These are phyloP conservation scores for Fistularia commersonii DNA, from an alignment of 2,797 vertebrate genomes.

Conservation along the genomic window DNA sequence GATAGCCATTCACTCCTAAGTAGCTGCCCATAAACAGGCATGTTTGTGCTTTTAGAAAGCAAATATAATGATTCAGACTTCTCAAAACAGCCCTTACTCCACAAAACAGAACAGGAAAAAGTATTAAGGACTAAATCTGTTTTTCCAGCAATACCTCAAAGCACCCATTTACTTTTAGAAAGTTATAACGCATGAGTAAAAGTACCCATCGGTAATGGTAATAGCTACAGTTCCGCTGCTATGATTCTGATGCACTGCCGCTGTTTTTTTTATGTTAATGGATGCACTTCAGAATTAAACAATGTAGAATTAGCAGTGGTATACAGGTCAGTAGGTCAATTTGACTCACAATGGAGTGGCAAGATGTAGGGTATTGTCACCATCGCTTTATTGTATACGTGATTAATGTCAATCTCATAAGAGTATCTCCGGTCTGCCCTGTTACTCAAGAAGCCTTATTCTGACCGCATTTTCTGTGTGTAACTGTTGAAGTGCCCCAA, in stretches of 20 bases:
- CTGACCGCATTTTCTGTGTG: slow-evolving; percentile 1
- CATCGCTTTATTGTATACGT: slow-evolving; percentile 13
- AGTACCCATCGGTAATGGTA: not conserved
- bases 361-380: slow-evolving; percentile 41
- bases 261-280: slow-evolving; percentile 14
- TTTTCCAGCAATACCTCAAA: not conserved
- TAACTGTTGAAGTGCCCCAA: slow-evolving; percentile 6
- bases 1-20: slow-evolving; percentile 43
- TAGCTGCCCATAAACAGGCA: slow-evolving; percentile 3
- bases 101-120: not conserved
- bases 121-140: not conserved
- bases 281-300: slow-evolving; percentile 30
- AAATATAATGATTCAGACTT: not conserved
- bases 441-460: slow-evolving; percentile 16
- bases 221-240: too few species aligned
- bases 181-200: not conserved
- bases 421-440: slow-evolving; percentile 6
- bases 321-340: slow-evolving; percentile 33
- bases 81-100: not conserved
- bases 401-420: slow-evolving; percentile 11
- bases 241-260: not conserved
- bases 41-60: slow-evolving; percentile 8
- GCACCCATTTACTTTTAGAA: not conserved
- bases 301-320: slow-evolving; percentile 13
- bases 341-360: slow-evolving; percentile 45